Evolutionary conservation across 2,113 vertebrate genomes (phyloP), one percentile per base, ranked within the genome.

Genomic region (Ochotona princeps): DNA sequence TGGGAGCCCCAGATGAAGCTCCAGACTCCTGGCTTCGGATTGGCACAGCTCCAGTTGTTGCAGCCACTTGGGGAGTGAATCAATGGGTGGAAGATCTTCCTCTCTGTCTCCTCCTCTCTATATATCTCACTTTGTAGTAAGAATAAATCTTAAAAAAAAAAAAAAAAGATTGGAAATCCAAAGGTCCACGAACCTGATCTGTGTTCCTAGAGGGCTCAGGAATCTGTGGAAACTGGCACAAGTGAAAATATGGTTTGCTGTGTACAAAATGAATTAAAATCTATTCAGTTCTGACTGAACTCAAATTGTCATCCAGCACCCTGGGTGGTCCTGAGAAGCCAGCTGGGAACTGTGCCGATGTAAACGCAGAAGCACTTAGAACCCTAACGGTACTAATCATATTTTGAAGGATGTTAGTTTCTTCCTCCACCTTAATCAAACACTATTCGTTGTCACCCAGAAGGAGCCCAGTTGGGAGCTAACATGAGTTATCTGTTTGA

Each of bases 311-410:
- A 90, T 81, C 44, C 15, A 61, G 65, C 49, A 57, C 57, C 49
- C 25, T 93, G 82, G 88, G 78, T 94, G 78, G 89, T 87, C 76
- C 78, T 54, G 61, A 92, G 60, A 93, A 83, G 26, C 65, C 67
- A 73, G 13, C 51, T 72, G 63, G 32, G 74, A 84, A 51, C 12
- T n/a, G 65, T 91, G 84, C 75, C 75, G 89, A 18, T 63, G 35
- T 65, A 78, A 84, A 83, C 51, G 85, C 5, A 83, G 63, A 86
- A 91, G 86, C 35, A n/a, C 25, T 61, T 35, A 90, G 82, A 76
- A 88, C 21, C 25, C 66, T 51, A 73, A 85, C 9, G 44, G 72
- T 44, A 74, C 21, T 83, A 69, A n/a, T 35, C 70, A 49, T 26
- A 66, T 44, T 75, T 80, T 94, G 73, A 87, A 65, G 63, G 51